A percentile compares a stretch with the other conserved stretches of the same genome.
Conservation (phyloP, 2,888 invertebrate species). For the Lathronympha strigana region DNA sequence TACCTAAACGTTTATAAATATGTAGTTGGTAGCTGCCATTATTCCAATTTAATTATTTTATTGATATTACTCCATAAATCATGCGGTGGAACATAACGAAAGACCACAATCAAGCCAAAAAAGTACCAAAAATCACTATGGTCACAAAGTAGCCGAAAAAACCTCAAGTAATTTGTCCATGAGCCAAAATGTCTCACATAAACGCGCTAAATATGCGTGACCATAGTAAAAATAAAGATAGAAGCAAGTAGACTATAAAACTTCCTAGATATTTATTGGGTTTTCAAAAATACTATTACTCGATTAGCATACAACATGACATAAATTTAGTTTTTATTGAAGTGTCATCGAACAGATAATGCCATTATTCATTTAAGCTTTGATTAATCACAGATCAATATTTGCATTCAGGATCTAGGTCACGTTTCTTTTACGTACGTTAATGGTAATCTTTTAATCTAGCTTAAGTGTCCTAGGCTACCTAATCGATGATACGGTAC, state of each 20-base stretch:
- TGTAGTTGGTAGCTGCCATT: no score
- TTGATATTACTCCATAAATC: no score
- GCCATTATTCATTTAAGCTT: conserved; percentile 6
- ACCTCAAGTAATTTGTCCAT: no score
- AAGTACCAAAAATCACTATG: no score
- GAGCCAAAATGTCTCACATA: no score
- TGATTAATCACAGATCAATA: conserved; percentile 15
- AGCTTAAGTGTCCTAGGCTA: background rate
- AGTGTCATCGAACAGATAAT: background rate
- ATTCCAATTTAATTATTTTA: no score
- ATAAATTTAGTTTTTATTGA: background rate
- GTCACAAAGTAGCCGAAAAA: no score
- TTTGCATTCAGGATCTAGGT: conserved; percentile 27
- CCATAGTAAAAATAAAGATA: background rate
- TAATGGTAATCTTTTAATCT: conserved; percentile 9
- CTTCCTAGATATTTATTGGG: no score
- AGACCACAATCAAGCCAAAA: no score
- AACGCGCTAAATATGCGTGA: background rate
- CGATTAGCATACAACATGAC: background rate
- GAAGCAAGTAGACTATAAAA: no score
- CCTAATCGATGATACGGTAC: conserved; percentile 1
- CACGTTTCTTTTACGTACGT: conserved; percentile 1
- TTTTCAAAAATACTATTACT: background rate
- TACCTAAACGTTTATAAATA: no score
- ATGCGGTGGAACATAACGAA: no score